Conservation (phyloP, 2,888 invertebrate species). For the Syritta pipiens region DNA sequence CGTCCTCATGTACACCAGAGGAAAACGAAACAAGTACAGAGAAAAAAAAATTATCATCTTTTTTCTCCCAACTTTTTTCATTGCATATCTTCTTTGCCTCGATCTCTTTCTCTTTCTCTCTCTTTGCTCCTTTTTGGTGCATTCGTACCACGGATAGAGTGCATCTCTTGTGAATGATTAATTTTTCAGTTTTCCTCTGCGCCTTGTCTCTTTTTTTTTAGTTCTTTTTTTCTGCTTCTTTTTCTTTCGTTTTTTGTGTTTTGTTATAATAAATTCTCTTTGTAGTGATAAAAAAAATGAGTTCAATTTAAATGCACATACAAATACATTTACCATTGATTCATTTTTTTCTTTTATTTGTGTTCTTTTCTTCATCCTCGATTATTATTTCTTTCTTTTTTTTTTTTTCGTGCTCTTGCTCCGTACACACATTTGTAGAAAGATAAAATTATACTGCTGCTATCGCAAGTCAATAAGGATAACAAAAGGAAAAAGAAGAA, state of each 20-base stretch:
- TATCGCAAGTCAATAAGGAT: slow-evolving; percentile 60
- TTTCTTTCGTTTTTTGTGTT: slow-evolving; percentile 20
- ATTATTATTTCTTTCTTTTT: slow-evolving; percentile 3
- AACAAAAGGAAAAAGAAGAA: slow-evolving; percentile 29
- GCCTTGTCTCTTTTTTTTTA: slow-evolving; percentile 8
- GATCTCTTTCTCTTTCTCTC: slow-evolving; percentile 2
- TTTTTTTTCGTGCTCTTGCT: neutral
- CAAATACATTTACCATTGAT: slow-evolving; percentile 49
- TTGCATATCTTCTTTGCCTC: slow-evolving; percentile 21
- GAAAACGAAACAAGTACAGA: too few relatives aligned
- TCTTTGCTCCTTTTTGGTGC: slow-evolving; percentile 21
- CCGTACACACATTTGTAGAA: slow-evolving; percentile 34
- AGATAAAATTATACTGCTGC: slow-evolving; percentile 38
- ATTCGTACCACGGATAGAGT: slow-evolving; percentile 4
- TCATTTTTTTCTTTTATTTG: slow-evolving; percentile 13
- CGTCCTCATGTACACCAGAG: neutral
- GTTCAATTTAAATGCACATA: slow-evolving; percentile 66
- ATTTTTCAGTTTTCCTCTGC: slow-evolving; percentile 43
- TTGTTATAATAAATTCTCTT: slow-evolving; percentile 61
- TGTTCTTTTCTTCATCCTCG: neutral
- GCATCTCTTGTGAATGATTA: slow-evolving; percentile 58
- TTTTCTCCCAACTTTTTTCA: too few relatives aligned
- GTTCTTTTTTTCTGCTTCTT: neutral
- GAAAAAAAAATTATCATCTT: too few relatives aligned
- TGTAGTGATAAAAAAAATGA: slow-evolving; percentile 65